phyloP scores from a whole-genome alignment of 1,140 invertebrate genomes.

The Cyrtorhinus lividipennis region DNA sequence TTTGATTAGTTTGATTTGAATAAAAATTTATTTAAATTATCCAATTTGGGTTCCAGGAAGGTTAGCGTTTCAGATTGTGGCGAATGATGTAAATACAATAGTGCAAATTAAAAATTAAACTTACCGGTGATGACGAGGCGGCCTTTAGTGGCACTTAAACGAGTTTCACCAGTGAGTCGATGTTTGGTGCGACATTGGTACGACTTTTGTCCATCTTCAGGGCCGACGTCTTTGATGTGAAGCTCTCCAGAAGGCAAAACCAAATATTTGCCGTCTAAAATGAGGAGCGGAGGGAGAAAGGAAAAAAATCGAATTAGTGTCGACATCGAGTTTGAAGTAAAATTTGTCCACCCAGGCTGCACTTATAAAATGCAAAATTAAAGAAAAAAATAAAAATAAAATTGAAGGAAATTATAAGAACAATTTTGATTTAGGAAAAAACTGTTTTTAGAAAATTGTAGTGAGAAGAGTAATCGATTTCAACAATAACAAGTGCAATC shows the following conservation, averaged over 20 bases:
- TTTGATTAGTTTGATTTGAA: no score
- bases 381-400: no score
- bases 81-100: neutral
- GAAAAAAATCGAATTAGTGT: no score
- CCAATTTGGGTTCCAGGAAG: neutral
- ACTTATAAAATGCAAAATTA: no score
- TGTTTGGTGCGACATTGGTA: slow-evolving; percentile 91
- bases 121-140: slow-evolving; percentile 90
- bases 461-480: no score
- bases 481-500: no score
- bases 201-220: slow-evolving; percentile 83
- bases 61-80: neutral
- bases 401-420: no score
- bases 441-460: no score
- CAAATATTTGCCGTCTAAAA: slow-evolving; percentile 79
- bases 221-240: slow-evolving; percentile 82
- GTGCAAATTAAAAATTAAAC: no score
- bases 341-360: neutral
- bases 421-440: no score
- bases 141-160: slow-evolving; percentile 83
- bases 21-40: no score
- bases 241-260: slow-evolving; percentile 84
- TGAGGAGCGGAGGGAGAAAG: slow-evolving; percentile 1
- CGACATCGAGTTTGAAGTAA: no score
- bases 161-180: slow-evolving; percentile 80